A percentile compares a stretch with the other conserved stretches of the same genome.
Evolutionary conservation across 2,888 invertebrate genomes (phyloP).

Genomic region (Plagiodera versicolora): DNA sequence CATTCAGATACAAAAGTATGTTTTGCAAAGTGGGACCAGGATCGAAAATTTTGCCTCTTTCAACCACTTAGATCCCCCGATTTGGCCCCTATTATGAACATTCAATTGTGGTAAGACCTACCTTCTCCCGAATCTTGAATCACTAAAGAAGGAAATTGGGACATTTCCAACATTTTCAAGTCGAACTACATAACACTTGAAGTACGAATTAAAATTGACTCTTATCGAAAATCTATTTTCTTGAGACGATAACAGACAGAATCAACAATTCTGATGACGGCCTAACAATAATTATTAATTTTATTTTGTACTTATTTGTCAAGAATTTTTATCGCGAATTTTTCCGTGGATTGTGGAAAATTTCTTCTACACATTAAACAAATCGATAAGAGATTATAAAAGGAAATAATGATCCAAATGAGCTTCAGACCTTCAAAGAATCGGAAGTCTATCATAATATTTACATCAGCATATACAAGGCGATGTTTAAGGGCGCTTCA

Average conservation of each 20-base stretch:
- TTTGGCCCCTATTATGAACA: too few species aligned
- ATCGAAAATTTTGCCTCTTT: too few species aligned
- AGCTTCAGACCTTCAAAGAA: neutral
- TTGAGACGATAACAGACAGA: neutral
- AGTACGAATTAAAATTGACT: neutral
- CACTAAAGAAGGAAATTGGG: neutral
- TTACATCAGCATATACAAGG: neutral
- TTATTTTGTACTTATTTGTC: neutral
- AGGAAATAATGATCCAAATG: neutral
- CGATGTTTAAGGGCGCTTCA: neutral
- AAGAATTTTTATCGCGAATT: neutral
- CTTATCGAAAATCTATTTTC: slow-evolving; percentile 2
- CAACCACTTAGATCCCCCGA: too few species aligned
- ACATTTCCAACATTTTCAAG: neutral
- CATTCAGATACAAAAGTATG: too few species aligned
- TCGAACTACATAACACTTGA: neutral
- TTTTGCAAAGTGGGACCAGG: too few species aligned
- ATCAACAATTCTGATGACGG: neutral
- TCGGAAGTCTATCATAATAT: neutral
- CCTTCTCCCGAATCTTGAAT: slow-evolving; percentile 7
- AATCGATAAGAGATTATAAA: neutral
- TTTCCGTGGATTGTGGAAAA: neutral
- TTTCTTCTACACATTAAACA: neutral
- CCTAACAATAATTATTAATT: neutral
- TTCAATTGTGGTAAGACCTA: neutral